A percentile compares a stretch with the other conserved stretches of the same genome.
phyloP scores from a whole-genome alignment of 2,888 invertebrate species.

The Cerceris ruficornis region DNA sequence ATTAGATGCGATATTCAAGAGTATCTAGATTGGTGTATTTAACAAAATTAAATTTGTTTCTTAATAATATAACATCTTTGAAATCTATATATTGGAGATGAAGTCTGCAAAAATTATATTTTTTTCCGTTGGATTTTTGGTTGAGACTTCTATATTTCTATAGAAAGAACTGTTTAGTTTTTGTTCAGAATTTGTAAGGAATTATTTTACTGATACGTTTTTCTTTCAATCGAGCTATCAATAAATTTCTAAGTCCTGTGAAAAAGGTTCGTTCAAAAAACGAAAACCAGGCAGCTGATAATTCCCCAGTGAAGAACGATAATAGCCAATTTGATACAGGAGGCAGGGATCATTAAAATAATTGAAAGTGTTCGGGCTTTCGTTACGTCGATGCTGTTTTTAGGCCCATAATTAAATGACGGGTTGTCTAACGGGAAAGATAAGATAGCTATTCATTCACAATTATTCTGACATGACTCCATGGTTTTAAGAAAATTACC shows the following conservation, averaged over 20 bases:
- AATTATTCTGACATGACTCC: constrained; percentile 9
- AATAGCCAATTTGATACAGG: constrained; percentile 65
- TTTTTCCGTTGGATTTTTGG: too few relatives aligned
- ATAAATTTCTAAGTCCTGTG: not conserved
- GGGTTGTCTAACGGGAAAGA: constrained; percentile 4
- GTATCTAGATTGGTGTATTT: too few relatives aligned
- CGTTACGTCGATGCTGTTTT: constrained; percentile 20
- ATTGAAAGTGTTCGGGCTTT: constrained; percentile 57
- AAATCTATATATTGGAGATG: too few relatives aligned
- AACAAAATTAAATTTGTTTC: too few relatives aligned
- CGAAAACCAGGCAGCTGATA: constrained; percentile 17
- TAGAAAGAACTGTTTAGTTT: too few relatives aligned
- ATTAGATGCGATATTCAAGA: too few relatives aligned
- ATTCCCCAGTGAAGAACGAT: constrained; percentile 65
- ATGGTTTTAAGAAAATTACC: not conserved
- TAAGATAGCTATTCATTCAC: constrained; percentile 18
- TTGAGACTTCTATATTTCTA: too few relatives aligned
- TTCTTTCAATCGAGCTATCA: not conserved
- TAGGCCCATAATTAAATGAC: constrained; percentile 18
- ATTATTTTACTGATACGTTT: too few relatives aligned
- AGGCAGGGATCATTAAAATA: constrained; percentile 63
- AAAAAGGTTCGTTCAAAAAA: constrained; percentile 27
- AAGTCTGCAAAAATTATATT: too few relatives aligned
- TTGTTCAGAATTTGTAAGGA: too few relatives aligned
- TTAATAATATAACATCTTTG: too few relatives aligned